These are phyloP conservation scores for Capromys pilorides DNA, from an alignment of 2,797 vertebrate species.

Conservation along the genomic window DNA sequence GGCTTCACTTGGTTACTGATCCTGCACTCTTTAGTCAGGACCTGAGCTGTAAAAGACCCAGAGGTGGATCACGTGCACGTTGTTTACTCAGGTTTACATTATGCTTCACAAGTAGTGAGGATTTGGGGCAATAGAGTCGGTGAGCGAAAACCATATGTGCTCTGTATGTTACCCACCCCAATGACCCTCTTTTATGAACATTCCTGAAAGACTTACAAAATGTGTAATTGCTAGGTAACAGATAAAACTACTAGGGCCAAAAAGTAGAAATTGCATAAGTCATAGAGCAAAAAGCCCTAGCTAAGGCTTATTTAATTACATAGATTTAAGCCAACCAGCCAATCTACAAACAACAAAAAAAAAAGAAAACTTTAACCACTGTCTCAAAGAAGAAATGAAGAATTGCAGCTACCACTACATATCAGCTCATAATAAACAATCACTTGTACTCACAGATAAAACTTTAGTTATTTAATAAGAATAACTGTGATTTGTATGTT, in stretches of 20 bases:
- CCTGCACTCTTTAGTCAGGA: too few relatives aligned
- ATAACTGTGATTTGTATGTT: background rate
- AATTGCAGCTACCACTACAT: background rate
- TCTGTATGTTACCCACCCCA: background rate
- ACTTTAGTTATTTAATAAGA: background rate
- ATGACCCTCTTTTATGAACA: background rate
- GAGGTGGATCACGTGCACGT: background rate
- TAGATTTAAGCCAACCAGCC: background rate
- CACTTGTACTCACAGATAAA: background rate
- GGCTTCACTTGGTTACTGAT: background rate
- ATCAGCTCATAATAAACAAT: background rate
- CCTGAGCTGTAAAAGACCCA: too few relatives aligned
- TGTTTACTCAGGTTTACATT: background rate
- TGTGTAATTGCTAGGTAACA: background rate
- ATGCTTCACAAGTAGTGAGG: background rate
- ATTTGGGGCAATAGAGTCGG: background rate
- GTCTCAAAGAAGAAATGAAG: background rate
- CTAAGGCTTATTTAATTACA: conserved; percentile 13
- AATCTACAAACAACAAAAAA: too few relatives aligned
- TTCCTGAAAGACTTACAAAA: background rate
- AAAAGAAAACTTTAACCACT: background rate
- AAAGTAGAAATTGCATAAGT: background rate
- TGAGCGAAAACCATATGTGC: background rate
- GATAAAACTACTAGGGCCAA: background rate
- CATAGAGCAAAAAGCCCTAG: background rate